phyloP scores from a whole-genome alignment of 2,113 vertebrate genomes.

The Clarias batrachus region DNA sequence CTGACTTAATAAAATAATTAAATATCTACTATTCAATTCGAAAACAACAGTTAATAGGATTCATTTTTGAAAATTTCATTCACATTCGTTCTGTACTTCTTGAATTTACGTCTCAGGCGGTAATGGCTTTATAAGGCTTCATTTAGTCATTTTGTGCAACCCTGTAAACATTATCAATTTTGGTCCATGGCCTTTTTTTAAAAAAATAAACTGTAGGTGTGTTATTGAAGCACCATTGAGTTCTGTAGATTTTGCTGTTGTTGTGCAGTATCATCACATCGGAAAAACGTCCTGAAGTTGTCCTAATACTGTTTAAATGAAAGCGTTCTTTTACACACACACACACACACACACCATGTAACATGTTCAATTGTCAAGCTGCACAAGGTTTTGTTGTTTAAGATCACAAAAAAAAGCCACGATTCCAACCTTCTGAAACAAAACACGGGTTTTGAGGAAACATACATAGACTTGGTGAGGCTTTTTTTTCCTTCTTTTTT shows the following conservation, averaged over 20 bases:
- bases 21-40: not conserved
- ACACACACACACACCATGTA: not conserved
- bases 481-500: not conserved
- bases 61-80: not conserved
- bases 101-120: not conserved
- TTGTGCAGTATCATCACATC: not conserved
- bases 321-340: not conserved
- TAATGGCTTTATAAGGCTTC: constrained; percentile 31
- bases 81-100: not conserved
- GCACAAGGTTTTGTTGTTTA: not conserved
- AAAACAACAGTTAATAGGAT: not conserved
- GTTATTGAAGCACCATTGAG: constrained; percentile 29
- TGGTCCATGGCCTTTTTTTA: constrained; percentile 47
- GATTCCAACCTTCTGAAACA: constrained; percentile 14
- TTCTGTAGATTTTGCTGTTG: constrained; percentile 18
- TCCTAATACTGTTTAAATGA: constrained; percentile 48
- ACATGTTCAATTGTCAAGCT: not conserved
- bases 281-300: not conserved
- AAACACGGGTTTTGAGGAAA: not conserved
- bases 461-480: not conserved
- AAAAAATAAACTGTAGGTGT: constrained; percentile 30
- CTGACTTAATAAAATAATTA: not conserved
- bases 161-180: constrained; percentile 40
- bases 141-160: constrained; percentile 11
- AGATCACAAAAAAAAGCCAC: constrained; percentile 23